A percentile compares a stretch with the other conserved stretches of the same genome.
Evolutionary conservation across 2,888 invertebrate species (phyloP).

Genomic region (Dysmachus trigonus): DNA sequence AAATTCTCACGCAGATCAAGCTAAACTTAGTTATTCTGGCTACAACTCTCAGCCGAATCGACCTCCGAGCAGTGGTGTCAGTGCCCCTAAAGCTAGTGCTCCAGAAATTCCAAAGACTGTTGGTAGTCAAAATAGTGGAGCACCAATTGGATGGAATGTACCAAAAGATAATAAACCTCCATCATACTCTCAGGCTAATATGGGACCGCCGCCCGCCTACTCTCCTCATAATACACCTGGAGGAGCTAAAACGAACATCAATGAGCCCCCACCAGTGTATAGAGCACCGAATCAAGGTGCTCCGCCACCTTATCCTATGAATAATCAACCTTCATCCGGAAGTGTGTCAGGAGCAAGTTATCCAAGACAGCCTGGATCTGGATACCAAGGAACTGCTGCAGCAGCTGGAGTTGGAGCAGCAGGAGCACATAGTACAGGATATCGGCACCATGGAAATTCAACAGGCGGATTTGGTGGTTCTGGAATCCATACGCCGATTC

Average conservation of each 20-base stretch:
- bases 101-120: constrained; percentile 47
- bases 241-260: constrained; percentile 58
- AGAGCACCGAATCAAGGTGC: constrained; percentile 54
- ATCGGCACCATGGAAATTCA: constrained; percentile 39
- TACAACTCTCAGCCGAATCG: constrained; percentile 62
- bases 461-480: constrained; percentile 38
- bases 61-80: constrained; percentile 50
- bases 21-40: constrained; percentile 61
- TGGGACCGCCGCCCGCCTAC: constrained; percentile 61
- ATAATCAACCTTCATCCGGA: constrained; percentile 7
- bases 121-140: constrained; percentile 48
- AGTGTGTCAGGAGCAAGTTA: neutral
- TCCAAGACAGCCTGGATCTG: constrained; percentile 42
- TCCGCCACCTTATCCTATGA: constrained; percentile 55
- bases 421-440: constrained; percentile 19
- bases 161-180: constrained; percentile 54
- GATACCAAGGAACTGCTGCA: neutral
- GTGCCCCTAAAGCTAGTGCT: constrained; percentile 48
- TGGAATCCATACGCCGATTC: constrained; percentile 55
- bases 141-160: constrained; percentile 62
- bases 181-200: constrained; percentile 43
- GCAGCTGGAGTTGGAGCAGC: neutral
- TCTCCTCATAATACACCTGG: constrained; percentile 58
- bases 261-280: constrained; percentile 60
- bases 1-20: constrained; percentile 60